These are phyloP conservation scores for Mormoops blainvillei DNA, from an alignment of 2,113 vertebrate species.

Conservation along the genomic window DNA sequence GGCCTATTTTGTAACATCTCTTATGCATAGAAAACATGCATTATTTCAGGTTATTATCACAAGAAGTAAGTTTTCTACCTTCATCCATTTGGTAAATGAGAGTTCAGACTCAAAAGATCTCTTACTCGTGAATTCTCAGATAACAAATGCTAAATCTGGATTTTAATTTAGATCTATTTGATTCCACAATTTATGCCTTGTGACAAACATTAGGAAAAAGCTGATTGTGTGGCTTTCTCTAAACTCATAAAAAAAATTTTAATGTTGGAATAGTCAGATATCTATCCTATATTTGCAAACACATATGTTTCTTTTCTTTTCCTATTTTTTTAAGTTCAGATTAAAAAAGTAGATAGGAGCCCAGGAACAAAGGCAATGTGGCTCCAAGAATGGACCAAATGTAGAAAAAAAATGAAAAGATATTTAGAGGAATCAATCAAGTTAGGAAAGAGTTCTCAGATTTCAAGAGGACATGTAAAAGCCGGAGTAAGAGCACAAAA, in stretches of 20 bases:
- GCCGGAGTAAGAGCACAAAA: background rate
- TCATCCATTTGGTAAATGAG: background rate
- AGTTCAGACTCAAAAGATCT: background rate
- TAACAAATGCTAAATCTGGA: background rate
- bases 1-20: background rate
- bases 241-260: background rate
- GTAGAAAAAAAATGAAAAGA: background rate
- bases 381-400: background rate
- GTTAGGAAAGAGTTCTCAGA: background rate
- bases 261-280: background rate
- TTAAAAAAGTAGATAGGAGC: background rate
- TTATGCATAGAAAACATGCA: background rate
- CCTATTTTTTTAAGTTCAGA: background rate
- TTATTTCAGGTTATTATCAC: background rate
- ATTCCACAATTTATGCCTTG: background rate
- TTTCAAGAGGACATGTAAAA: constrained; percentile 35
- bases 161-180: background rate
- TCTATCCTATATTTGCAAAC: background rate
- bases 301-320: background rate
- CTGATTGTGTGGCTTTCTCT: background rate
- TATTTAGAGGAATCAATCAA: constrained; percentile 28
- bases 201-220: background rate
- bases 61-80: background rate
- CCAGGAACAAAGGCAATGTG: background rate
- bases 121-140: background rate